Evolutionary conservation across 2,797 vertebrate genomes (phyloP).

Genomic region (Merluccius polli): DNA sequence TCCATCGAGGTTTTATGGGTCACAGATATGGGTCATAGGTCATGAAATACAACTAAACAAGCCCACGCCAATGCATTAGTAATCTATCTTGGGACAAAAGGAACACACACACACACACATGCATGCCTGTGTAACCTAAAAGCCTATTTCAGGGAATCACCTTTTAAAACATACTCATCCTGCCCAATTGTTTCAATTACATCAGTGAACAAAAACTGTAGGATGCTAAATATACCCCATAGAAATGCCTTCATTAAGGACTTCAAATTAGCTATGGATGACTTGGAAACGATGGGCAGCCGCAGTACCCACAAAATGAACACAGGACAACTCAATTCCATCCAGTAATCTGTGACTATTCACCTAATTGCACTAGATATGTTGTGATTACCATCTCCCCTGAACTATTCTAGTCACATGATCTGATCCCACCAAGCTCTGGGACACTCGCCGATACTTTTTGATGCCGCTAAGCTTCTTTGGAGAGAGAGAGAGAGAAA

Average conservation of each 20-base stretch:
- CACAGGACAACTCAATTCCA: conserved; percentile 14
- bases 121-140: conserved; percentile 12
- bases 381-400: conserved; percentile 5
- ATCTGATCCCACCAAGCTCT: background rate
- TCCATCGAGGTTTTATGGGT: conserved; percentile 57
- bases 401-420: background rate
- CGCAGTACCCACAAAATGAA: conserved; percentile 11
- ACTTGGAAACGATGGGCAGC: background rate
- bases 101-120: conserved; percentile 14
- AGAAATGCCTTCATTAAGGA: background rate
- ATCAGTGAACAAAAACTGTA: background rate
- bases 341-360: conserved; percentile 5
- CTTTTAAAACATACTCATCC: conserved; percentile 18
- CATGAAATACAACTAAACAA: conserved; percentile 67
- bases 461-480: background rate
- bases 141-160: background rate
- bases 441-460: background rate
- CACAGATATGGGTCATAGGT: conserved; percentile 57
- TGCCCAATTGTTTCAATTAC: background rate
- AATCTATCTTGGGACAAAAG: conserved; percentile 36
- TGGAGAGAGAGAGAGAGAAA: background rate
- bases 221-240: conserved; percentile 2
- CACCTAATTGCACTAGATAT: conserved; percentile 5
- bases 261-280: background rate
- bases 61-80: conserved; percentile 39